Conservation (phyloP, 2,888 invertebrate genomes). For the Corythucha ciliata region DNA sequence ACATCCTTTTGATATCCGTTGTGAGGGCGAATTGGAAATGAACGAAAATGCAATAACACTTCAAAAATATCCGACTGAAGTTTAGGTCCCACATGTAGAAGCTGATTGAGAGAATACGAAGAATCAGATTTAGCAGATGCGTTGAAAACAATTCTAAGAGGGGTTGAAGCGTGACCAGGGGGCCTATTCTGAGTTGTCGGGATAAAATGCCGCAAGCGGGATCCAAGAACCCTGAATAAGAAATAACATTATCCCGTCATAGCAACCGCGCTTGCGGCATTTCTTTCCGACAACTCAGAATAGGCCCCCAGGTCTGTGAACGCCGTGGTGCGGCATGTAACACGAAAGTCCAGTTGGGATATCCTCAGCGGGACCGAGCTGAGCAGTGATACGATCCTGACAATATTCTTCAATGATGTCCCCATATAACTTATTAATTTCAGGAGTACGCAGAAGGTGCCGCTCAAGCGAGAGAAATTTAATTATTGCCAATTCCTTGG, state of each 20-base stretch:
- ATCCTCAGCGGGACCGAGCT: not conserved
- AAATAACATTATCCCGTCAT: too few species aligned
- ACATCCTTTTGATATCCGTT: not conserved
- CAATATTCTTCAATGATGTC: not conserved
- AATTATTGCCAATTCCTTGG: not conserved
- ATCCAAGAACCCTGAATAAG: too few species aligned
- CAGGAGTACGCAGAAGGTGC: not conserved
- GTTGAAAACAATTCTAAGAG: constrained; percentile 9
- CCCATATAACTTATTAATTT: not conserved
- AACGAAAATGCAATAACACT: too few species aligned
- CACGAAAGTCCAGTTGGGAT: not conserved
- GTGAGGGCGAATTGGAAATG: not conserved
- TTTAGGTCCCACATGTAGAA: not conserved
- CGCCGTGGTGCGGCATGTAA: constrained; percentile 12
- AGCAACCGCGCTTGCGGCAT: too few species aligned
- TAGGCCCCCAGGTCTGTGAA: constrained; percentile 9
- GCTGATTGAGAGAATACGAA: constrained; percentile 2
- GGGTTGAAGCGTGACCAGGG: constrained; percentile 5
- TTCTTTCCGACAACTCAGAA: too few species aligned
- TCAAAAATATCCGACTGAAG: too few species aligned
- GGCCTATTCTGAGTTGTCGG: too few species aligned
- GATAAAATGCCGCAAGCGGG: too few species aligned
- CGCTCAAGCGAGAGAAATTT: not conserved
- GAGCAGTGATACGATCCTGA: not conserved
- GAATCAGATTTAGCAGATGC: not conserved